These are phyloP conservation scores for Conistra vaccinii DNA, from an alignment of 2,888 invertebrate species.

Conservation along the genomic window DNA sequence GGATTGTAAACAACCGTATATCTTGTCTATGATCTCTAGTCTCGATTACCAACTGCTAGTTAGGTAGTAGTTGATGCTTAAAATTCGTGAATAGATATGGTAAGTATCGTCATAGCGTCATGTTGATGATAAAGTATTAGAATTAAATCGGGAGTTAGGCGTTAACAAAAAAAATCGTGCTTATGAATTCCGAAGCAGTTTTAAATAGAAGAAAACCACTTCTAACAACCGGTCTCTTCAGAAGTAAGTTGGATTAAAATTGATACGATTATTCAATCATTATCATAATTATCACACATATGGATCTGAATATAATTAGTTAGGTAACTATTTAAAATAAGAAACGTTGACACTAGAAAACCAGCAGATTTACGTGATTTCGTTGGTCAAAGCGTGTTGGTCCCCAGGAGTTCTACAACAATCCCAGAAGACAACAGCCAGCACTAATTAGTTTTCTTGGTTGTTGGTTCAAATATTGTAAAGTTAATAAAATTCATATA, in stretches of 20 bases:
- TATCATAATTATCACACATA: conserved; percentile 7
- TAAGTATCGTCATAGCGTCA: conserved; percentile 17
- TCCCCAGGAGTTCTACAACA: background rate
- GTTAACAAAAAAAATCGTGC: background rate
- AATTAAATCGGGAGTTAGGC: conserved; percentile 6
- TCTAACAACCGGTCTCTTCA: conserved; percentile 16
- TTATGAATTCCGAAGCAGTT: background rate
- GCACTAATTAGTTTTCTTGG: background rate
- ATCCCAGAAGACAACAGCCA: background rate
- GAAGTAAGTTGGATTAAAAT: conserved; percentile 5
- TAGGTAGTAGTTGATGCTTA: conserved; percentile 3
- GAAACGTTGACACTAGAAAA: background rate
- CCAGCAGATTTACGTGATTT: background rate
- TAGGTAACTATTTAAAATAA: background rate
- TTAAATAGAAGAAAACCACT: background rate
- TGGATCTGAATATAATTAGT: conserved; percentile 5
- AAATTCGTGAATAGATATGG: conserved; percentile 6
- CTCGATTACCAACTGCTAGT: conserved; percentile 15
- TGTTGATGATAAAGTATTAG: conserved; percentile 17
- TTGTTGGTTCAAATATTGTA: conserved; percentile 1
- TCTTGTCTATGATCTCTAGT: conserved; percentile 26
- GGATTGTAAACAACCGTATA: conserved; percentile 39
- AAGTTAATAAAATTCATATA: conserved; percentile 9
- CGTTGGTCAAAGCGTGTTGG: background rate
- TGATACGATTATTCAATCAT: conserved; percentile 2